These are phyloP conservation scores for Camponotus fellah DNA, from an alignment of 2,888 invertebrate genomes.

Conservation along the genomic window DNA sequence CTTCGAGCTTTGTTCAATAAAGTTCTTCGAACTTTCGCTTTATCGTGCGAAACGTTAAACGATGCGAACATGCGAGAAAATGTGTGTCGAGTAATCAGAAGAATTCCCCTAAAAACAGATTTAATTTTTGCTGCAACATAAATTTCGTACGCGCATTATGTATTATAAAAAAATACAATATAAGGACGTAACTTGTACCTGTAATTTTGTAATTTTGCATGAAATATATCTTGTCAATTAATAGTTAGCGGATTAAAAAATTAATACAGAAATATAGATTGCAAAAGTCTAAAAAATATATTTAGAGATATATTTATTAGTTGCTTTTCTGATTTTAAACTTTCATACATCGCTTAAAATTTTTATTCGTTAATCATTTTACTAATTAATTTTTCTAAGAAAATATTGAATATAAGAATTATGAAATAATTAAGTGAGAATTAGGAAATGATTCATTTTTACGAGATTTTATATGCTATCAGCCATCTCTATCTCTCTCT, in stretches of 20 bases:
- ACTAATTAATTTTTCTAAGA: background rate
- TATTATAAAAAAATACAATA: background rate
- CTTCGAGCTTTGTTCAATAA: slow-evolving; percentile 1
- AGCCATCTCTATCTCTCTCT: no score
- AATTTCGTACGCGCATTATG: background rate
- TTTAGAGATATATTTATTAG: background rate
- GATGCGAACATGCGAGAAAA: background rate
- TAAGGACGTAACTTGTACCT: background rate
- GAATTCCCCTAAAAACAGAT: background rate
- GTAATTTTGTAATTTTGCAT: background rate
- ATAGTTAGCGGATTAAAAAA: background rate
- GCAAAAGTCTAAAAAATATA: background rate
- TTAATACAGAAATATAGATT: background rate
- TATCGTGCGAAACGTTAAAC: background rate
- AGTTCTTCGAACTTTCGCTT: background rate
- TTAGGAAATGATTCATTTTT: no score
- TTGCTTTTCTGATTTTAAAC: background rate
- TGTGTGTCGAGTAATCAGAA: background rate
- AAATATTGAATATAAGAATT: background rate
- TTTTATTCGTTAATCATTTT: background rate
- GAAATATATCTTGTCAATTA: background rate
- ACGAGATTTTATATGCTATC: no score
- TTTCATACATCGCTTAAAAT: background rate
- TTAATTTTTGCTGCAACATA: background rate
- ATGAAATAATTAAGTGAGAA: background rate